Evolutionary conservation across 2,888 invertebrate genomes (phyloP).

Genomic region (Phania funesta): DNA sequence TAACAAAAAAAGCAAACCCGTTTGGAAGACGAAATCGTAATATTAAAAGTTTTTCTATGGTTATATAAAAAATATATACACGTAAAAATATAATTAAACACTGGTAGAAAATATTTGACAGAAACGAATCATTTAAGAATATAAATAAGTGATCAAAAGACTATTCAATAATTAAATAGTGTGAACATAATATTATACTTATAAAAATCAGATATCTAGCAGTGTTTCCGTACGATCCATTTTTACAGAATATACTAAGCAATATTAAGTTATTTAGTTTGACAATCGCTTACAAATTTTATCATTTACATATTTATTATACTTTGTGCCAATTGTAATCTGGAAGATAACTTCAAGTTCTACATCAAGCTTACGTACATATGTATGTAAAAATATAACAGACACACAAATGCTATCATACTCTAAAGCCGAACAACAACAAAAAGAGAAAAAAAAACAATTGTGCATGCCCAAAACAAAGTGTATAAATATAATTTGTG

Average conservation of each 20-base stretch:
- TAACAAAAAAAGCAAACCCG: neutral
- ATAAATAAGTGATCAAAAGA: neutral
- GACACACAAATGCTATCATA: neutral
- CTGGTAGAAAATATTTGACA: neutral
- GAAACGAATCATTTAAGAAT: neutral
- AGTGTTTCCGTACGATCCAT: neutral
- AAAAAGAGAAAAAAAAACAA: neutral
- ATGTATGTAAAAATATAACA: neutral
- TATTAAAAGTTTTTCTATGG: neutral
- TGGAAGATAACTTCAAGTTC: neutral
- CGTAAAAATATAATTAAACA: neutral
- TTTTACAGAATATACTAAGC: neutral
- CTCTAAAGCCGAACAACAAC: no score
- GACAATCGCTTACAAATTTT: no score
- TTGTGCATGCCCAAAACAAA: slow-evolving; percentile 32
- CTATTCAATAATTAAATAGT: neutral
- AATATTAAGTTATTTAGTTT: neutral
- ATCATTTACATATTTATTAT: neutral
- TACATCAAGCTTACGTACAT: neutral
- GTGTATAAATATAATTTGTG: slow-evolving; percentile 34
- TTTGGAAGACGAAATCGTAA: neutral
- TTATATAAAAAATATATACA: neutral
- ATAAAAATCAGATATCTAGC: neutral
- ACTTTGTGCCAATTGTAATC: slow-evolving; percentile 37
- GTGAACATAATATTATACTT: no score